phyloP scores from a whole-genome alignment of 2,113 vertebrate species.

The human (Homo sapiens) region DNA sequence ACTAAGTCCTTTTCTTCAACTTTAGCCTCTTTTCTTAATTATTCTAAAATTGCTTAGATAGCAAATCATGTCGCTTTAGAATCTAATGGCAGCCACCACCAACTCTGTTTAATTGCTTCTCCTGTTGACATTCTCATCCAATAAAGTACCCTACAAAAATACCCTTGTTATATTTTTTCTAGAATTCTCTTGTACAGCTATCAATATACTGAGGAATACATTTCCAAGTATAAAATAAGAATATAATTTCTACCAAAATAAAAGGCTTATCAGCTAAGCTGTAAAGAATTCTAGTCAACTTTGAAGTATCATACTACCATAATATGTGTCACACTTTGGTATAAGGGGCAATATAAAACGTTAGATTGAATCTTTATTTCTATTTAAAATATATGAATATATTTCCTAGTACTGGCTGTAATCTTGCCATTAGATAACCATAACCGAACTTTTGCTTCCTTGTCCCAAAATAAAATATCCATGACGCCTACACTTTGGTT shows the following conservation, averaged over 20 bases:
- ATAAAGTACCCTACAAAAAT: background rate
- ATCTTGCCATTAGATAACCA: constrained; percentile 89
- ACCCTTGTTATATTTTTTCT: background rate
- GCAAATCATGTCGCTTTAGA: background rate
- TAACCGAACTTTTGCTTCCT: constrained; percentile 79
- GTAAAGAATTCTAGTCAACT: background rate
- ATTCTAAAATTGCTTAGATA: background rate
- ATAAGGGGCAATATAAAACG: background rate
- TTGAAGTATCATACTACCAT: background rate
- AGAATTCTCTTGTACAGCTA: background rate
- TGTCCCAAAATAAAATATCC: constrained; percentile 59
- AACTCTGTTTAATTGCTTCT: background rate
- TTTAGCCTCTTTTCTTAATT: background rate
- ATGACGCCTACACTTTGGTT: constrained; percentile 33
- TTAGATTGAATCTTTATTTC: background rate
- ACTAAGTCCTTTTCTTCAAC: background rate
- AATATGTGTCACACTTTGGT: fast-evolving
- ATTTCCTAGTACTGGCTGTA: background rate
- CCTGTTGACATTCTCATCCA: background rate
- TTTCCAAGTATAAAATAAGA: background rate
- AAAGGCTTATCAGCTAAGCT: background rate
- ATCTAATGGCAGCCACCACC: background rate
- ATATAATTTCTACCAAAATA: background rate
- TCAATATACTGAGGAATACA: background rate
- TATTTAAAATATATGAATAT: background rate